Conservation (phyloP, 2,113 vertebrate genomes). For the Cinclus cinclus region DNA sequence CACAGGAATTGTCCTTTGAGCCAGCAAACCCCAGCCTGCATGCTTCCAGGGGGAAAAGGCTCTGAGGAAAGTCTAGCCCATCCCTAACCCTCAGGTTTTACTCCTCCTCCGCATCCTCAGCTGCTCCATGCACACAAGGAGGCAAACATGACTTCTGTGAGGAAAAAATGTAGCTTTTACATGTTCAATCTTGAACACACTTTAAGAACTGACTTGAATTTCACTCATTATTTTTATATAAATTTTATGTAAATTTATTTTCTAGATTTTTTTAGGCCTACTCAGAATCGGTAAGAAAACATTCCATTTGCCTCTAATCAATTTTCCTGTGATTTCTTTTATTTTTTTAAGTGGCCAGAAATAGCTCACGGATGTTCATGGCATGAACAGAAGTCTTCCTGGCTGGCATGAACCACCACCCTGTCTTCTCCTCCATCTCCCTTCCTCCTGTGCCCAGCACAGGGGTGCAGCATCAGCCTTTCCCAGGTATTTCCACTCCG, state of each 20-base stretch:
- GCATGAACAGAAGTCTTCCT: background rate
- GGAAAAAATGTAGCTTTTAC: rapidly evolving
- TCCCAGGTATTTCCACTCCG: background rate
- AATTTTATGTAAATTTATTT: background rate
- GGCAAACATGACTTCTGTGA: rapidly evolving
- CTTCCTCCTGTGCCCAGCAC: background rate
- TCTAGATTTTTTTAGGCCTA: background rate
- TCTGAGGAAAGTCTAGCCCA: background rate
- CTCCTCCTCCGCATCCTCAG: background rate
- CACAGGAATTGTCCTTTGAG: background rate
- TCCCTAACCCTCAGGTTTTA: background rate
- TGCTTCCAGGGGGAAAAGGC: rapidly evolving
- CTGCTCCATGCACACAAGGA: rapidly evolving
- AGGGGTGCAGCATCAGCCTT: background rate
- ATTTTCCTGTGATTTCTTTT: background rate
- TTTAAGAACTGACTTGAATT: background rate
- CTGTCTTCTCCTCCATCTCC: background rate
- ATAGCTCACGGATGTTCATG: background rate
- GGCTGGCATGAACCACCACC: background rate
- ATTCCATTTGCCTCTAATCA: background rate
- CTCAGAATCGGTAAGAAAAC: background rate
- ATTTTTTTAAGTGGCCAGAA: background rate
- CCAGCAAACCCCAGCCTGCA: background rate
- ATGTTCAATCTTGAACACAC: background rate
- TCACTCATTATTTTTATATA: background rate